Evolutionary conservation across 2,113 vertebrate species (phyloP).

Genomic region (Parotia lawesii): DNA sequence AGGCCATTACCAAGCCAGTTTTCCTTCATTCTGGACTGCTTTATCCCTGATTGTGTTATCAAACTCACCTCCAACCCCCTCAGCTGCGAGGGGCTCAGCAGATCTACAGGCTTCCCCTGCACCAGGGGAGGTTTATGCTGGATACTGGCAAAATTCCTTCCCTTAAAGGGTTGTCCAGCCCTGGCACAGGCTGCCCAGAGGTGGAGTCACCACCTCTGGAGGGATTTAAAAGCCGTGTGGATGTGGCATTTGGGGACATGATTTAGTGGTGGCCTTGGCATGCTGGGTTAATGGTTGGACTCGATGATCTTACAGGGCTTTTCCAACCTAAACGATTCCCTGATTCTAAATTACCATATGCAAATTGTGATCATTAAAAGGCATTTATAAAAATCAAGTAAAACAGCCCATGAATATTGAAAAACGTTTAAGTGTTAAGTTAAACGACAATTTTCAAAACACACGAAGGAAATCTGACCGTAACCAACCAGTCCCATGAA

Average conservation of each 20-base stretch:
- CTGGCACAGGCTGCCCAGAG: background rate
- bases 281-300: background rate
- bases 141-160: background rate
- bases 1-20: background rate
- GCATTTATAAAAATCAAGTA: slow-evolving; percentile 44
- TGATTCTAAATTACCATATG: slow-evolving; percentile 36
- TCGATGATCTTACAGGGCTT: background rate
- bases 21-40: background rate
- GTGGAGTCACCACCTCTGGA: background rate
- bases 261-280: background rate
- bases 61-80: background rate
- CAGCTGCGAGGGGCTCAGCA: background rate
- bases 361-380: slow-evolving; percentile 55
- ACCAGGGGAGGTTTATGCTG: background rate
- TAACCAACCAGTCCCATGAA: slow-evolving; percentile 53
- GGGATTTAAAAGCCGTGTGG: background rate
- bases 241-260: background rate
- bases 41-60: background rate
- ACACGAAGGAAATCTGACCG: slow-evolving; percentile 51
- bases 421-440: background rate
- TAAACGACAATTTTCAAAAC: slow-evolving; percentile 59
- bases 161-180: background rate
- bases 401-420: slow-evolving; percentile 45
- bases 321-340: background rate
- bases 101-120: background rate